Base-by-base conservation (phyloP, 2,888 invertebrate genomes). In the Amaurobius ferox region DNA sequence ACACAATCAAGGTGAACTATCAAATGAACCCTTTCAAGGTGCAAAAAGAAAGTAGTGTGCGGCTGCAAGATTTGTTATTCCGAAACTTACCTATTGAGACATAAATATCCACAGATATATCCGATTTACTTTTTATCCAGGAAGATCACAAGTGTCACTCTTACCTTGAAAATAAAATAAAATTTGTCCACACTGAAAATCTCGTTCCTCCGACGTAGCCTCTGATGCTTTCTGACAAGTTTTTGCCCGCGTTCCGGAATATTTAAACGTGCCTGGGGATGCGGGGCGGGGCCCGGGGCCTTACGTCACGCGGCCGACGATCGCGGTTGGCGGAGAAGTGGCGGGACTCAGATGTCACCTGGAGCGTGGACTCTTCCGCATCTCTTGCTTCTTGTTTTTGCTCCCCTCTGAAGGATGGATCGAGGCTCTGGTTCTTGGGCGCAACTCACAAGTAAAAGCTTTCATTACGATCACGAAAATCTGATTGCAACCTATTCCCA, bases 341-440 rank as follows among this genome's bases (percentile, higher is more conserved):
- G 55, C 77, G 83, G 77, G 66, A 85, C 71, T 28, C 83, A 77
- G 83, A 85, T 85, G 83, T 85, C 72, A 85, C 83, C 83, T 72
- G 77, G 76, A 77, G n/a, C n/a, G n/a, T n/a, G n/a, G n/a, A n/a
- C n/a, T n/a, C n/a, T n/a, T n/a, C n/a, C n/a, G n/a, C n/a, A n/a
- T n/a, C n/a, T n/a, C n/a, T n/a, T n/a, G n/a, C n/a, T n/a, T n/a
- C n/a, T n/a, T n/a, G n/a, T n/a, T n/a, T n/a, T n/a, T n/a, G n/a
- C n/a, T n/a, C n/a, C n/a, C n/a, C n/a, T n/a, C n/a, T n/a, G n/a
- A n/a, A n/a, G n/a, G n/a, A n/a, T n/a, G n/a, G n/a, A n/a, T n/a
- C n/a, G n/a, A n/a, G n/a, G n/a, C n/a, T n/a, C n/a, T n/a, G n/a
- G n/a, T n/a, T n/a, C n/a, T n/a, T n/a, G n/a, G n/a, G n/a, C n/a